A percentile compares a stretch with the other conserved stretches of the same genome.
Evolutionary conservation across 2,888 invertebrate species (phyloP).

Genomic region (Ichneumoninae sp.): DNA sequence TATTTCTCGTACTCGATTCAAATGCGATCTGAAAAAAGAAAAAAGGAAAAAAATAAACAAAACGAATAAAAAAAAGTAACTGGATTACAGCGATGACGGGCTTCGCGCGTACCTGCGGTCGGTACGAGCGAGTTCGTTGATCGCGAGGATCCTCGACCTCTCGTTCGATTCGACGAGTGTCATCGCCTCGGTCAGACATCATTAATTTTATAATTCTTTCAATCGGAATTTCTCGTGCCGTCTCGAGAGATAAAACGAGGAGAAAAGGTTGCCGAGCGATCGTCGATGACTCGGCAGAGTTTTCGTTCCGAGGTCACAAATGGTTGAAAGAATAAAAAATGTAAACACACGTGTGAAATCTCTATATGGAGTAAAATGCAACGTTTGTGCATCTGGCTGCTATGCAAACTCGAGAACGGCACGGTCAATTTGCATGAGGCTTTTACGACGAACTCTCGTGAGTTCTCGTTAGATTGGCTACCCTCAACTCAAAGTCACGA

Average conservation of each 20-base stretch:
- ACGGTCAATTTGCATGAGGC: background rate
- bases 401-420: background rate
- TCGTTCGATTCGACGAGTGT: background rate
- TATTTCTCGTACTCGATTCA: background rate
- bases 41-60: background rate
- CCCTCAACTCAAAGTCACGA: background rate
- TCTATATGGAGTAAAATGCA: background rate
- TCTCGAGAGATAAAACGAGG: background rate
- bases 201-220: conserved; percentile 32
- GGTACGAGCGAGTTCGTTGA: conserved; percentile 30
- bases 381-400: background rate
- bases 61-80: background rate
- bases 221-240: background rate
- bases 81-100: background rate
- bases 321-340: background rate
- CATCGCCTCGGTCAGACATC: background rate
- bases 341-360: background rate
- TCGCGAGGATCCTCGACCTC: conserved; percentile 17
- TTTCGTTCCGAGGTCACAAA: background rate
- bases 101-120: background rate
- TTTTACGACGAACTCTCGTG: background rate
- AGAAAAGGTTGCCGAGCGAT: background rate
- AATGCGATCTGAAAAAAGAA: background rate
- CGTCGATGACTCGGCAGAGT: background rate
- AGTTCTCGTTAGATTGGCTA: background rate